Evolutionary conservation across 30 jellyfish, hydroid and myxozoan genomes (phyloP), one percentile per base, ranked within the genome.

Genomic region (Aurelia sp.): DNA sequence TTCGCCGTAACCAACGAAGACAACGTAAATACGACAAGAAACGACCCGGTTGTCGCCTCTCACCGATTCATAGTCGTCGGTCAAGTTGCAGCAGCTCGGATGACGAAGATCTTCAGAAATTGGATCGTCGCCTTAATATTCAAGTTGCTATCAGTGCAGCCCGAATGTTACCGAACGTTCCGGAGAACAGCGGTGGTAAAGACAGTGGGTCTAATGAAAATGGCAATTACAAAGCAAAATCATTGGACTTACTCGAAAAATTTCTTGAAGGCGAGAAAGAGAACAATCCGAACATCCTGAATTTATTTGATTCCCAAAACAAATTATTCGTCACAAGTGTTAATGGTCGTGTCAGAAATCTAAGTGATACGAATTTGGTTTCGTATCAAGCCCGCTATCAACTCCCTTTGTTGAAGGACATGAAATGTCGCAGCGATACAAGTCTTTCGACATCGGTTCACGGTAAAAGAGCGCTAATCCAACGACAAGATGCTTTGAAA

Each of bases 41-140:
- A 62, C 91, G 97, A 5, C 66, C 90, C 27, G 91, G 96, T 23
- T 94, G 99, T 85, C 97, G 97, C 35, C 86, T 94, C 18, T 94
- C 99, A 55, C 99, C 99, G 51, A 94, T 94, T 69, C 99, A 89
- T 77, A 88, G 97, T 52, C 95, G 99, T 15, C 96, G 99, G n/a
- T 94, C 99, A 9, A 88, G 97, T 55, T 94, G 94, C 83, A 88
- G 97, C 66, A 88, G 97, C 73, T 94, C 99, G 18, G 99, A 94
- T 62, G 99, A 94, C 82, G 99, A 94, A 23, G 99, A 94, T 17
- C 59, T 79, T 73, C 97, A 85, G 76, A 73, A 79, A 74, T 64
- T 79, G 20, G 85, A 75, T 51, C 92, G 86, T 33, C 91, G 87
- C 27, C 66, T 67, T 41, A 68, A 70, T 58, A 73, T 85, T 47